A percentile compares a stretch with the other conserved stretches of the same genome.
Evolutionary conservation across 2,888 invertebrate species (phyloP).

Genomic region (Entomobrya multifasciata): DNA sequence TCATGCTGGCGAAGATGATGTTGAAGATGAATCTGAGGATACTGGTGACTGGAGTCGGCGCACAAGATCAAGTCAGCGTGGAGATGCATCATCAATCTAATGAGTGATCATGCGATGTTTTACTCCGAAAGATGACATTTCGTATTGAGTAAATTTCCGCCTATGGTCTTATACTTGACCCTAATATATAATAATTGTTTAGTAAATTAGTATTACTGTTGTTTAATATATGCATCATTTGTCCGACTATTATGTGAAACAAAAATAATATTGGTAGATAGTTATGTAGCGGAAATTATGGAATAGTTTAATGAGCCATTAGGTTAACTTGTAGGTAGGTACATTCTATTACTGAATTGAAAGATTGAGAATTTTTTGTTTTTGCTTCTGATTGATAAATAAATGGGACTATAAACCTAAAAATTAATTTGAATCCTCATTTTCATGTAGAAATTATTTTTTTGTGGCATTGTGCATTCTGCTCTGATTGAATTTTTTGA

Average conservation of each 20-base stretch:
- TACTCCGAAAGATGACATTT: background rate
- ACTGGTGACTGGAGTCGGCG: constrained; percentile 72
- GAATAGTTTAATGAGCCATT: constrained; percentile 70
- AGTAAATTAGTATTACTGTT: constrained; percentile 9
- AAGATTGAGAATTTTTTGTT: constrained; percentile 50
- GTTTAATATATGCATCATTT: constrained; percentile 1
- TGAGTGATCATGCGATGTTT: background rate
- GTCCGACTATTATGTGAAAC: constrained; percentile 23
- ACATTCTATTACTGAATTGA: constrained; percentile 60
- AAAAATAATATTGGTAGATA: constrained; percentile 28
- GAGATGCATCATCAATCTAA: constrained; percentile 56
- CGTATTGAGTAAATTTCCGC: background rate
- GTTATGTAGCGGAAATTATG: constrained; percentile 54
- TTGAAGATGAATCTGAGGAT: constrained; percentile 73
- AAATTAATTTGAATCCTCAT: background rate
- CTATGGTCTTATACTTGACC: constrained; percentile 17
- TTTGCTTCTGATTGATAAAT: constrained; percentile 52
- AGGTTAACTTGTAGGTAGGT: constrained; percentile 63
- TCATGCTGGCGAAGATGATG: constrained; percentile 78
- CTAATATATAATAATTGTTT: background rate
- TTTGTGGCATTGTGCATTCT: constrained; percentile 27
- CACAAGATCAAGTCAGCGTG: constrained; percentile 71
- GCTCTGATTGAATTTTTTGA: constrained; percentile 13
- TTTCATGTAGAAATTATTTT: constrained; percentile 44
- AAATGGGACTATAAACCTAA: constrained; percentile 38